Percentiles rank a stretch among this genome's conserved stretches.
Evolutionary conservation across 2,888 invertebrate species (phyloP).

Genomic region (Melikaiella ostensackeni): DNA sequence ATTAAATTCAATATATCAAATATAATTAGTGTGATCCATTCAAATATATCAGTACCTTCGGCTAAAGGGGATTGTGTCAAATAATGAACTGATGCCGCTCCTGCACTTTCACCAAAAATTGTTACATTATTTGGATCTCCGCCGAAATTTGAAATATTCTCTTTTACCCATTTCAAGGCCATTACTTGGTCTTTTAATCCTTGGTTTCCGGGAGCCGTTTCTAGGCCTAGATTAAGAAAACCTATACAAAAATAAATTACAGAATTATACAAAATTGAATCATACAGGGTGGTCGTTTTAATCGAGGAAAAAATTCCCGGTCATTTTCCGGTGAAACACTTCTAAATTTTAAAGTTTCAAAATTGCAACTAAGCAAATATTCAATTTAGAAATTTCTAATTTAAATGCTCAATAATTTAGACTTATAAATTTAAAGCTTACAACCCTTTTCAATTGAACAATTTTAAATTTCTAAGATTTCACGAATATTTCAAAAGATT

Average conservation of each 20-base stretch:
- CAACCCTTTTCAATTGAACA: too few species aligned
- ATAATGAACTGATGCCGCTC: constrained; percentile 57
- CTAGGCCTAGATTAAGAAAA: constrained; percentile 55
- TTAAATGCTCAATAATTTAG: too few species aligned
- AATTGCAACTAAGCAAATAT: too few species aligned
- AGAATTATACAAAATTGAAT: neutral
- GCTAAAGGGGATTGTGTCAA: constrained; percentile 53
- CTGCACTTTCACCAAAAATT: constrained; percentile 63
- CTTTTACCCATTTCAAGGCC: constrained; percentile 60
- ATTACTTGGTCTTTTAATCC: constrained; percentile 64
- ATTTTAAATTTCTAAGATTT: too few species aligned
- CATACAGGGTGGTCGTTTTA: too few species aligned
- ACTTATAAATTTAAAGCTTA: too few species aligned
- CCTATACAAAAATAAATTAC: constrained; percentile 39
- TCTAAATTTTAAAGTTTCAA: too few species aligned
- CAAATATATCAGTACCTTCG: constrained; percentile 44
- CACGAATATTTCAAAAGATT: too few species aligned
- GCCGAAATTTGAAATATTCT: constrained; percentile 59
- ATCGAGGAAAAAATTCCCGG: neutral
- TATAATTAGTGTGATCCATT: too few species aligned
- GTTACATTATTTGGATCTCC: constrained; percentile 64
- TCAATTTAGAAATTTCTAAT: too few species aligned
- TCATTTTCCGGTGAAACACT: constrained; percentile 62
- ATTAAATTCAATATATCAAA: neutral
- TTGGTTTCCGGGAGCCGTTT: constrained; percentile 60